Conservation (phyloP, 2,888 invertebrate genomes). For the Boloria euphrosyne region DNA sequence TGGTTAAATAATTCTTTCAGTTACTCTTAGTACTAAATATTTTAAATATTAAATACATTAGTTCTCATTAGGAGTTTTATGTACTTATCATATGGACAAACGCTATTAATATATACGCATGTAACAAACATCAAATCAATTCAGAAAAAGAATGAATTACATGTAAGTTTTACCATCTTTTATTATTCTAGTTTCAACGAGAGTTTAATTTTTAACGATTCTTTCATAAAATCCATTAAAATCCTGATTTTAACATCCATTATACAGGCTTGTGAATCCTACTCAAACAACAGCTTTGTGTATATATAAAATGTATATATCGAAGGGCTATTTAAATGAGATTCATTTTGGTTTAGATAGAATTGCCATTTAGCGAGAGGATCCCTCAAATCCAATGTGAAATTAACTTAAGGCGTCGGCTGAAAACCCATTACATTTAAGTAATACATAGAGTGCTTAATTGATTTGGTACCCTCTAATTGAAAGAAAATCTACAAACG, state of each 20-base stretch:
- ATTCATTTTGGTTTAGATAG: slow-evolving; percentile 53
- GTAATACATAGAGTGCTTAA: slow-evolving; percentile 28
- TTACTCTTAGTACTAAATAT: too few relatives aligned
- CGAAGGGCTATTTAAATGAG: slow-evolving; percentile 51
- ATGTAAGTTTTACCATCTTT: too few relatives aligned
- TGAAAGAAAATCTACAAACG: too few relatives aligned
- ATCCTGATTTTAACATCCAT: not conserved
- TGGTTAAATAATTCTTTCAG: too few relatives aligned
- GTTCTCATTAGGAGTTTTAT: too few relatives aligned
- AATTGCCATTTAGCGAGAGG: slow-evolving; percentile 58
- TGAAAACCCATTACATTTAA: slow-evolving; percentile 34
- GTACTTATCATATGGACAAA: too few relatives aligned
- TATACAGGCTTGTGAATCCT: slow-evolving; percentile 30
- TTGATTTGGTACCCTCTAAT: slow-evolving; percentile 1
- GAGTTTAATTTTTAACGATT: not conserved
- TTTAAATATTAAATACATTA: too few relatives aligned
- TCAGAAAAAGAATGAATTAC: too few relatives aligned
- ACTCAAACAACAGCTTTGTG: slow-evolving; percentile 46
- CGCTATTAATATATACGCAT: too few relatives aligned
- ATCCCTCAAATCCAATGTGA: slow-evolving; percentile 50
- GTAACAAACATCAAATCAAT: too few relatives aligned
- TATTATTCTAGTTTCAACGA: too few relatives aligned
- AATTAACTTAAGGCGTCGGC: slow-evolving; percentile 44
- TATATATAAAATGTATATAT: slow-evolving; percentile 13
- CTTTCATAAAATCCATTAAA: too few relatives aligned